Evolutionary conservation across 1,140 invertebrate genomes (phyloP).

Genomic region (Stegodyphus mimosarum): DNA sequence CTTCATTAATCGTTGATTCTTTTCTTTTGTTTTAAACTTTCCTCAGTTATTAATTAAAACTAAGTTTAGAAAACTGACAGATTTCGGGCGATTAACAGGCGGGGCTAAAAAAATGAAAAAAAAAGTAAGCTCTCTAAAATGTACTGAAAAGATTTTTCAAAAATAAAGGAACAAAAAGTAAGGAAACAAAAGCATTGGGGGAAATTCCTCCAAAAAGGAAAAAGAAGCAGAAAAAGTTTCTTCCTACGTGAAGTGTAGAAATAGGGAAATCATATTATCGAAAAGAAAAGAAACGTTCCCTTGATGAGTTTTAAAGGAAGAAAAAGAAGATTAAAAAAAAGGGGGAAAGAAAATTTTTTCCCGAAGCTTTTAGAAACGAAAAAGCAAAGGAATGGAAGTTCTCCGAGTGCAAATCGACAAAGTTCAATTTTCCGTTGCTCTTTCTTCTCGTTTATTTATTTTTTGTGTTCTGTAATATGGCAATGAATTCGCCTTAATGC

Average conservation of each 20-base stretch:
- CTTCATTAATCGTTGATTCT: conserved; percentile 47
- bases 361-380: conserved; percentile 12
- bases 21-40: conserved; percentile 38
- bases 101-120: background rate
- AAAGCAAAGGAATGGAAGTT: conserved; percentile 45
- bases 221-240: conserved; percentile 39
- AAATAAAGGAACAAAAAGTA: conserved; percentile 52
- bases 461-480: conserved; percentile 48
- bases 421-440: conserved; percentile 58
- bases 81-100: conserved; percentile 32
- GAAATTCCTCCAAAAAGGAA: background rate
- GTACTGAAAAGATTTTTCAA: conserved; percentile 42
- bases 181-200: conserved; percentile 3
- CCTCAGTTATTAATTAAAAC: conserved; percentile 55
- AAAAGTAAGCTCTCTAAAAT: conserved; percentile 33
- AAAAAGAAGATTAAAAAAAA: background rate
- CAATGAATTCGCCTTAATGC: conserved; percentile 54
- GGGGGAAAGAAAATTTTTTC: conserved; percentile 19
- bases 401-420: conserved; percentile 43
- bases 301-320: conserved; percentile 57
- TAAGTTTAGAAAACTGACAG: conserved; percentile 49
- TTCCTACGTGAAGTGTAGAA: conserved; percentile 46
- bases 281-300: conserved; percentile 51
- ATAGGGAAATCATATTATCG: conserved; percentile 59
- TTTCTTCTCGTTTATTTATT: conserved; percentile 31